A percentile compares a stretch with the other conserved stretches of the same genome.
These are phyloP conservation scores for Picus viridis DNA, from an alignment of 2,797 vertebrate species.

Conservation along the genomic window DNA sequence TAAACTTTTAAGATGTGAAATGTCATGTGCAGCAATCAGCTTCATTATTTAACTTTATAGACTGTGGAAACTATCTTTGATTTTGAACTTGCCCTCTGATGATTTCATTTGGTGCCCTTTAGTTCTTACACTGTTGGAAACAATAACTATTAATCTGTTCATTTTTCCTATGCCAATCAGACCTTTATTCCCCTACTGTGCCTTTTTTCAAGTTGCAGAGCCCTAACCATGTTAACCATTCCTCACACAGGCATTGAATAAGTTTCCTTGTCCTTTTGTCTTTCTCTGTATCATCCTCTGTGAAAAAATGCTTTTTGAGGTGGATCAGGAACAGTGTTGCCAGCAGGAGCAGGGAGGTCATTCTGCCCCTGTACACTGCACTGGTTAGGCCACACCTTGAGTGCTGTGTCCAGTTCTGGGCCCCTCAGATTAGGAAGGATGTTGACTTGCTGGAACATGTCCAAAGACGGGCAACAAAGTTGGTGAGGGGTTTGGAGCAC, in stretches of 20 bases:
- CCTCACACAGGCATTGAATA: background rate
- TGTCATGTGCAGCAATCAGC: background rate
- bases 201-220: background rate
- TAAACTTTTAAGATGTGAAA: background rate
- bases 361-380: no score
- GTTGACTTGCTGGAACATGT: no score
- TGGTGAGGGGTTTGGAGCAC: no score
- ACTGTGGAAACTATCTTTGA: background rate
- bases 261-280: background rate
- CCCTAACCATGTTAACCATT: background rate
- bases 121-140: background rate
- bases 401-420: no score
- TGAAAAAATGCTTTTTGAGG: slow-evolving; percentile 25
- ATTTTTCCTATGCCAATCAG: background rate
- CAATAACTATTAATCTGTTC: background rate
- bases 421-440: no score
- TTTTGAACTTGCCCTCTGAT: background rate
- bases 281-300: background rate
- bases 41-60: background rate
- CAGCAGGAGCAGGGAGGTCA: no score
- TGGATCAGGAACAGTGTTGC: background rate
- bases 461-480: no score
- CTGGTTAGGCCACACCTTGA: no score
- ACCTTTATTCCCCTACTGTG: background rate
- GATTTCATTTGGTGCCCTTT: background rate